These are phyloP conservation scores for Nudaria mundana DNA, from an alignment of 2,888 invertebrate species.

Conservation along the genomic window DNA sequence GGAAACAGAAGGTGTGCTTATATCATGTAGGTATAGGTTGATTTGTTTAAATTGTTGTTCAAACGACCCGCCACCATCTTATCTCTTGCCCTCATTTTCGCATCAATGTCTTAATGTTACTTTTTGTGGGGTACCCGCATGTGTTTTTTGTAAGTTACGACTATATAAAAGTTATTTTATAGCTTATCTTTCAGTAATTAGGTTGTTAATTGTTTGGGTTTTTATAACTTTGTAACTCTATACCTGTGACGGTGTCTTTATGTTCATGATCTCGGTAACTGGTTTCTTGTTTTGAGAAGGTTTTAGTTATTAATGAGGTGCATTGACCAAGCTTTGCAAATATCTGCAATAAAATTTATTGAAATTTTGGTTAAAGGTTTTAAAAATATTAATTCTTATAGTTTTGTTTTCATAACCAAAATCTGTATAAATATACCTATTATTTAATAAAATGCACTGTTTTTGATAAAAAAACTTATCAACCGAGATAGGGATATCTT, in stretches of 20 bases:
- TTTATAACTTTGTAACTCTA: constrained; percentile 20
- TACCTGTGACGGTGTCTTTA: constrained; percentile 26
- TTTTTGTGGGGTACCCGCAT: constrained; percentile 14
- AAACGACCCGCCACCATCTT: background rate
- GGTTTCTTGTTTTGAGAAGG: constrained; percentile 23
- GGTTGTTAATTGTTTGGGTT: constrained; percentile 12
- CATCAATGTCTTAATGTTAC: constrained; percentile 13
- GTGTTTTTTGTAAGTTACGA: constrained; percentile 10
- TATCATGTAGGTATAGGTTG: too few relatives aligned
- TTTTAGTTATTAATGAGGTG: constrained; percentile 15
- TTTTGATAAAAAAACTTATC: too few relatives aligned
- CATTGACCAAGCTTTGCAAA: constrained; percentile 6
- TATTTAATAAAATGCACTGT: too few relatives aligned
- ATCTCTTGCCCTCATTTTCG: constrained; percentile 9
- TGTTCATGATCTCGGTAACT: constrained; percentile 24
- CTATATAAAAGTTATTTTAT: constrained; percentile 1
- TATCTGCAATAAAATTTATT: too few relatives aligned
- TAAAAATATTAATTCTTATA: too few relatives aligned
- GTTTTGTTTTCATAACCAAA: too few relatives aligned
- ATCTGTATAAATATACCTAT: too few relatives aligned
- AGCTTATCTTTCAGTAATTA: constrained; percentile 6
- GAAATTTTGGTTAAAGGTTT: too few relatives aligned
- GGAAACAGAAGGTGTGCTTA: too few relatives aligned
- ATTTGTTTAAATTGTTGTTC: too few relatives aligned
- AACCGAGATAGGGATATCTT: too few relatives aligned